phyloP scores from a whole-genome alignment of 1,140 invertebrate genomes.

The Euwallacea fornicatus region DNA sequence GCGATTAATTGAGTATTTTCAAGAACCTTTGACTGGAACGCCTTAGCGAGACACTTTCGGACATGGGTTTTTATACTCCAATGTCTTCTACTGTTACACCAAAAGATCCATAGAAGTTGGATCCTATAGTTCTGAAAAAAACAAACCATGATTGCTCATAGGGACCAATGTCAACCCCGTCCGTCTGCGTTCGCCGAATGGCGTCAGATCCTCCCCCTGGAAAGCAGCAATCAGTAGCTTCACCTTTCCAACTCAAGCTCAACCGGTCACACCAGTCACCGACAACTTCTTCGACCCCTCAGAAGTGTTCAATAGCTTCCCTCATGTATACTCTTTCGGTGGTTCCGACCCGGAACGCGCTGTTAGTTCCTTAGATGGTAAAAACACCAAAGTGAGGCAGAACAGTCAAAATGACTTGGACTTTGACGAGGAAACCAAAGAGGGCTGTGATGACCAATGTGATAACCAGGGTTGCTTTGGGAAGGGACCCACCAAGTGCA shows the following conservation, averaged over 20 bases:
- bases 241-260: constrained; percentile 53
- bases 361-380: constrained; percentile 68
- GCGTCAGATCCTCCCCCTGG: constrained; percentile 50
- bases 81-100: too few species aligned
- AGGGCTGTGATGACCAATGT: constrained; percentile 81
- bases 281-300: constrained; percentile 65
- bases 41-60: too few species aligned
- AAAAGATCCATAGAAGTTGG: too few species aligned
- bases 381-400: constrained; percentile 49
- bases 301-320: constrained; percentile 65
- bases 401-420: constrained; percentile 52
- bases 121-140: too few species aligned
- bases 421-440: constrained; percentile 65
- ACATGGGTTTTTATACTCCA: too few species aligned
- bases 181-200: constrained; percentile 59
- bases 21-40: too few species aligned
- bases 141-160: neutral
- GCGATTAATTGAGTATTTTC: too few species aligned
- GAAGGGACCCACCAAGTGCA: constrained; percentile 76
- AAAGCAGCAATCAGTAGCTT: constrained; percentile 52
- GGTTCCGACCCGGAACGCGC: constrained; percentile 70
- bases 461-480: constrained; percentile 81
- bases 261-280: constrained; percentile 53
- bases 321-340: constrained; percentile 67
- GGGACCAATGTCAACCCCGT: constrained; percentile 80